Percentiles rank a stretch among this genome's conserved stretches.
Conservation (phyloP, 1,140 invertebrate genomes). For the Scaptomyza hsui region DNA sequence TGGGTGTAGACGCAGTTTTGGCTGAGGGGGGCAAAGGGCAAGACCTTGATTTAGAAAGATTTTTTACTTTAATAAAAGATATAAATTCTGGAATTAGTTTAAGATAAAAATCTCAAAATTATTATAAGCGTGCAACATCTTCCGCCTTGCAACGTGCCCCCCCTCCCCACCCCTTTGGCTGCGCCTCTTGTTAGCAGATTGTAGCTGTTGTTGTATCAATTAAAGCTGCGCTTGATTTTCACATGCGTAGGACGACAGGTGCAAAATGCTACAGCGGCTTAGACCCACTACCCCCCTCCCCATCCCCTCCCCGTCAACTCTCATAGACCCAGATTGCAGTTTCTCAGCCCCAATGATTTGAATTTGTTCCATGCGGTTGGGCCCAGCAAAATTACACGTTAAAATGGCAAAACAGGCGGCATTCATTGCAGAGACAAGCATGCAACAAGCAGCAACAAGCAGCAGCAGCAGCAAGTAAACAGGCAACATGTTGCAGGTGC, state of each 20-base stretch:
- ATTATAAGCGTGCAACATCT: no score
- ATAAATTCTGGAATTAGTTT: no score
- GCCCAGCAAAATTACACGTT: conserved; percentile 52
- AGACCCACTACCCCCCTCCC: conserved; percentile 28
- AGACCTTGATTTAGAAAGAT: no score
- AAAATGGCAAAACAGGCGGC: conserved; percentile 39
- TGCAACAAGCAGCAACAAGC: conserved; percentile 1
- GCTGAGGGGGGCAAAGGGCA: neutral
- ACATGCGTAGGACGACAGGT: conserved; percentile 80
- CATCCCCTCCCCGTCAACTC: no score
- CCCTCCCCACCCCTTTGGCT: neutral
- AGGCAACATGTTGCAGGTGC: conserved; percentile 50
- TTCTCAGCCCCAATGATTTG: conserved; percentile 59
- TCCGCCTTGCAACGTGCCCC: no score
- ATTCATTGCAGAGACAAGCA: conserved; percentile 18
- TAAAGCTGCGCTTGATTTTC: conserved; percentile 80
- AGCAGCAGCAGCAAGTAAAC: no score
- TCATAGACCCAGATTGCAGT: neutral
- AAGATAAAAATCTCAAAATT: no score
- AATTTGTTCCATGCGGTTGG: conserved; percentile 67
- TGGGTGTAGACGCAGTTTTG: neutral
- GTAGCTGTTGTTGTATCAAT: conserved; percentile 73
- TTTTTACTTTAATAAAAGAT: no score
- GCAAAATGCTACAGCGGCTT: conserved; percentile 75
- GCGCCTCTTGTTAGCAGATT: neutral